Base-by-base conservation (phyloP, 1,140 invertebrate genomes). In the Bombus pyrosoma region DNA sequence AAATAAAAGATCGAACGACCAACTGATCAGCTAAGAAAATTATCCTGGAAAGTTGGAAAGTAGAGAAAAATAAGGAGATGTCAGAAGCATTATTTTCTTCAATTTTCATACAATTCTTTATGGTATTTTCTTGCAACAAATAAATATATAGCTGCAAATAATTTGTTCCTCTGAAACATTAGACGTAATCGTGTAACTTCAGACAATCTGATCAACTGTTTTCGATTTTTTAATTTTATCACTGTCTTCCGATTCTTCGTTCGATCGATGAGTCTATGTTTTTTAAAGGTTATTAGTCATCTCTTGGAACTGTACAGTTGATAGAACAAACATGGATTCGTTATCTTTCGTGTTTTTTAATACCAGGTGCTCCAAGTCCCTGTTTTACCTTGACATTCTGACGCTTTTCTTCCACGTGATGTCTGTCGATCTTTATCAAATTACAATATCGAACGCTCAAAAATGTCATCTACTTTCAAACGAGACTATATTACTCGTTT, bases 31-130 rank as follows among this genome's bases (percentile, higher is more conserved):
- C 59, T 12, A 62, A n/a, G 12, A n/a, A n/a, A 62, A 62, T 62
- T n/a, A n/a, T 4, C 3, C n/a, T n/a, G 28, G 0, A 0, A 12
- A 10, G 10, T 59, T 28, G 57, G 9, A 59, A 59, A 28, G 0
- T 62, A 13, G 10, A 10, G 10, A n/a, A 62, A 12, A 12, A 13
- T 10, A 62, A 10, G 3, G 3, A 12, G 3, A n/a, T 9, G 53
- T 62, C 10, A 28, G 3, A 10, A 62, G 3, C 25, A 28, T n/a
- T 5, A n/a, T 62, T n/a, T 62, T 9, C n/a, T 62, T n/a, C 0
- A n/a, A 62, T n/a, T 3, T 62, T 12, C 4, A n/a, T 28, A 62
- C 3, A n/a, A 62, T 12, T 62, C 1, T 62, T 2, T 62, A 12
- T 62, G 28, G 1, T n/a, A n/a, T 62, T n/a, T n/a, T 62, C 28